Percentiles rank a stretch among this genome's conserved stretches.
Conservation (phyloP, 1,140 invertebrate genomes). For the Calephelis virginiensis region DNA sequence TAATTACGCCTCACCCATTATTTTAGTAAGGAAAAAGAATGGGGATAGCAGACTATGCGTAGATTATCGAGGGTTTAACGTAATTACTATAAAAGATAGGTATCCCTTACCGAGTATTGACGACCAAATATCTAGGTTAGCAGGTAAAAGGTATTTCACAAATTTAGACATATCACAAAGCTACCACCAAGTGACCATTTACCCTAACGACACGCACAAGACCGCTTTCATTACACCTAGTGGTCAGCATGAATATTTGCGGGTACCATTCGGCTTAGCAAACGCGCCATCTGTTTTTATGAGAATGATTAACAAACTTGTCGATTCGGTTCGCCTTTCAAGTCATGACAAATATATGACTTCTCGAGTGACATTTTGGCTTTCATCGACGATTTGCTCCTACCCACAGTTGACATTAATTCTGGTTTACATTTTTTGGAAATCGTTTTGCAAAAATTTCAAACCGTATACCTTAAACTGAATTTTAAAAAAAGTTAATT, state of each 20-base stretch:
- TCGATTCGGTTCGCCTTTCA: not conserved
- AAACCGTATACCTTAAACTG: conserved; percentile 18
- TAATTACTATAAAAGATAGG: conserved; percentile 43
- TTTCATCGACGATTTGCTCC: too few relatives aligned
- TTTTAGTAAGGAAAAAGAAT: conserved; percentile 28
- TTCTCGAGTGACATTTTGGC: not conserved
- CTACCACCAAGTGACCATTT: conserved; percentile 68
- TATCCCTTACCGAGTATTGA: conserved; percentile 35
- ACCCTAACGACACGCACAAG: conserved; percentile 22
- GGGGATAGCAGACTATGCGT: conserved; percentile 35
- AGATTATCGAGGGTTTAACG: conserved; percentile 49
- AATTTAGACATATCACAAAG: conserved; percentile 63
- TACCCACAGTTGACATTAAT: too few relatives aligned
- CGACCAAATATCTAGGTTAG: conserved; percentile 37
- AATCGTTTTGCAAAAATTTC: conserved; percentile 21
- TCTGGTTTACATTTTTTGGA: conserved; percentile 23
- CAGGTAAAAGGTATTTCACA: conserved; percentile 36
- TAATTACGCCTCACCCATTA: not conserved
- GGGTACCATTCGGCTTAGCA: conserved; percentile 45
- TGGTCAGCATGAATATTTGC: conserved; percentile 50
- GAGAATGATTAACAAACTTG: conserved; percentile 34
- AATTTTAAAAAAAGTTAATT: conserved; percentile 35
- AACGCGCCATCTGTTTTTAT: conserved; percentile 40
- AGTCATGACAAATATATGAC: conserved; percentile 22
- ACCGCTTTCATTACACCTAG: conserved; percentile 48